A percentile compares a stretch with the other conserved stretches of the same genome.
Evolutionary conservation across 2,113 vertebrate genomes (phyloP).

Genomic region (Natator depressus): DNA sequence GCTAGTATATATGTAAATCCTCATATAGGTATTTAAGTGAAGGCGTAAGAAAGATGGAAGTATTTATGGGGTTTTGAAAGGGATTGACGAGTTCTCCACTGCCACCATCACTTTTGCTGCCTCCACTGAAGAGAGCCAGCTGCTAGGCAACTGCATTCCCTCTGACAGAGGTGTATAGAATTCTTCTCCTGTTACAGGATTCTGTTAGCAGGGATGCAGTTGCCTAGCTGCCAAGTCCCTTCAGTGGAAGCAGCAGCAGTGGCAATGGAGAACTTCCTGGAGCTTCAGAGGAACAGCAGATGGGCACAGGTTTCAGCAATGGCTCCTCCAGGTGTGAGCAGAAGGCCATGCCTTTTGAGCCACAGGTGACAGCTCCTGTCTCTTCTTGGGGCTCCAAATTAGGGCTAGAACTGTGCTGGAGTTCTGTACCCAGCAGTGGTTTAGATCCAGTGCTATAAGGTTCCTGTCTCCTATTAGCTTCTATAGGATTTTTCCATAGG

Average conservation of each 20-base stretch:
- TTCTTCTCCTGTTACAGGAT: no score
- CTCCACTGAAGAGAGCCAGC: neutral
- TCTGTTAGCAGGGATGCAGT: neutral
- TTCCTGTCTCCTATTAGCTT: neutral
- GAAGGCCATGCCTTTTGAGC: neutral
- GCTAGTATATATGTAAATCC: rapidly evolving
- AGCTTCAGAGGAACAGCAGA: neutral
- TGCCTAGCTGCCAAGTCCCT: neutral
- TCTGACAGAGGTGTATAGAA: neutral
- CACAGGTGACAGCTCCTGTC: neutral
- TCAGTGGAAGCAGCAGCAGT: neutral
- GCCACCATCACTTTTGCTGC: neutral
- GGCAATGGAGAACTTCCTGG: neutral
- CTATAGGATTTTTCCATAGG: neutral
- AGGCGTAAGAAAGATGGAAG: rapidly evolving
- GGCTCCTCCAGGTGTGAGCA: neutral
- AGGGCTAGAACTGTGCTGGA: neutral
- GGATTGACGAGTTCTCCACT: neutral
- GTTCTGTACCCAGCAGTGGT: neutral
- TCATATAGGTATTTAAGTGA: neutral
- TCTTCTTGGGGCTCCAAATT: neutral
- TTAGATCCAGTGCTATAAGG: neutral
- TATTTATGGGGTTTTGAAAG: rapidly evolving
- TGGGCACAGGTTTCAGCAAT: neutral
- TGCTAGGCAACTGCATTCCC: neutral